A percentile compares a stretch with the other conserved stretches of the same genome.
phyloP scores from a whole-genome alignment of 2,797 vertebrate species.

The Channa striata region DNA sequence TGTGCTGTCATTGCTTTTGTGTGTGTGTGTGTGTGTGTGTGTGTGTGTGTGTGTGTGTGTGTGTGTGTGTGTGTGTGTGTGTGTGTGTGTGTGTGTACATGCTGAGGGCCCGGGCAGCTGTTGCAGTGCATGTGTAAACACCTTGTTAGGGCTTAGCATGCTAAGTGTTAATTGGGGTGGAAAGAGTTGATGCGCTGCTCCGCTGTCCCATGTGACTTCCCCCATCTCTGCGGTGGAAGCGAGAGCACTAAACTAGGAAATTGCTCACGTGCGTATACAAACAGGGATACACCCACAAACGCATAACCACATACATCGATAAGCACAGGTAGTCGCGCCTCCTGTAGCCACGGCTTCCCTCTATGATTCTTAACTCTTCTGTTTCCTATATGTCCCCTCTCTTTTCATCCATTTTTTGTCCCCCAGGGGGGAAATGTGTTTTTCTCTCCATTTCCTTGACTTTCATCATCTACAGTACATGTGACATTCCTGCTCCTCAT shows the following conservation, averaged over 20 bases:
- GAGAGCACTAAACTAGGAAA: slow-evolving; percentile 38
- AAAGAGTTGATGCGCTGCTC: slow-evolving; percentile 70
- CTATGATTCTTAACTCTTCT: background rate
- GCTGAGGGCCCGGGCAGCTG: slow-evolving; percentile 74
- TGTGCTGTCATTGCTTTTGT: slow-evolving; percentile 33
- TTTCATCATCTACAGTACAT: background rate
- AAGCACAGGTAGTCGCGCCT: background rate
- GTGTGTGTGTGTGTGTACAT: slow-evolving; percentile 38
- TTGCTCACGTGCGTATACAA: slow-evolving; percentile 4
- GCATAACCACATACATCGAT: slow-evolving; percentile 8
- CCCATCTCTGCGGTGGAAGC: slow-evolving; percentile 46
- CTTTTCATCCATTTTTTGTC: background rate
- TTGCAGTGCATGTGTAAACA: slow-evolving; percentile 79
- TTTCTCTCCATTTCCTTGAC: slow-evolving; percentile 5
- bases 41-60: slow-evolving; percentile 38
- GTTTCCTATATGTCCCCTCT: slow-evolving; percentile 16
- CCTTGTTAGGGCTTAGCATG: slow-evolving; percentile 81
- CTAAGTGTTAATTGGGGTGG: slow-evolving; percentile 85
- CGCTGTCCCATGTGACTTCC: slow-evolving; percentile 59
- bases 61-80: slow-evolving; percentile 25
- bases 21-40: slow-evolving; percentile 30
- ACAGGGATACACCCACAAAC: slow-evolving; percentile 15
- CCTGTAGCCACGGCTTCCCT: slow-evolving; percentile 23
- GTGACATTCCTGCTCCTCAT: background rate
- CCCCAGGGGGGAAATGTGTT: background rate